Conservation (phyloP, 2,888 invertebrate species). For the Peribatodes rhomboidaria region DNA sequence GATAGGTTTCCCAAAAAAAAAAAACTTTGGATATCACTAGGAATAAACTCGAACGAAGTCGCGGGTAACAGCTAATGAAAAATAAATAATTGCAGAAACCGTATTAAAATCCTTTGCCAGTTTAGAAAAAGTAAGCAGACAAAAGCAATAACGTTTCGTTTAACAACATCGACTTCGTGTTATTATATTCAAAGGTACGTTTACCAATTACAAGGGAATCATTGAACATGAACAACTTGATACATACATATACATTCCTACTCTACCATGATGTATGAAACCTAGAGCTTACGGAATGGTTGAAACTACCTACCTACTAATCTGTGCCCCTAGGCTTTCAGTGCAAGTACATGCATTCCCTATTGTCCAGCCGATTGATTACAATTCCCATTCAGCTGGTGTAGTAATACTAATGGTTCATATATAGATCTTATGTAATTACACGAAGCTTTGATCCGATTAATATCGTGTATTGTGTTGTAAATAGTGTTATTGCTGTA, state of each 20-base stretch:
- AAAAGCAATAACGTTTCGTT: too few relatives aligned
- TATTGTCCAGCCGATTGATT: conserved; percentile 75
- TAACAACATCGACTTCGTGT: too few relatives aligned
- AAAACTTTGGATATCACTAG: too few relatives aligned
- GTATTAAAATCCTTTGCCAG: too few relatives aligned
- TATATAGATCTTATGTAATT: conserved; percentile 61
- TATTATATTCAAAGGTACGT: too few relatives aligned
- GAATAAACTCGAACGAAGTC: too few relatives aligned
- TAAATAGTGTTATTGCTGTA: conserved; percentile 18
- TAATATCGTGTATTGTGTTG: conserved; percentile 62
- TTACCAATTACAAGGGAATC: too few relatives aligned
- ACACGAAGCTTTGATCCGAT: conserved; percentile 66
- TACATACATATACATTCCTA: neutral
- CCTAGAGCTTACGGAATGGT: neutral
- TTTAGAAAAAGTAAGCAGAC: too few relatives aligned
- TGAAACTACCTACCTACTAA: neutral
- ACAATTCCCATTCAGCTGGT: conserved; percentile 66
- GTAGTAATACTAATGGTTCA: conserved; percentile 52
- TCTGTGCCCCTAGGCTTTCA: conserved; percentile 25
- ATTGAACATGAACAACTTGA: neutral
- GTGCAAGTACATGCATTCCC: conserved; percentile 50
- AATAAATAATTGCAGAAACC: too few relatives aligned
- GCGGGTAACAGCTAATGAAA: too few relatives aligned
- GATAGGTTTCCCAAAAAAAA: too few relatives aligned
- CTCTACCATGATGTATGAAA: neutral